phyloP scores from a whole-genome alignment of 2,888 invertebrate species.

The Myopa testacea region DNA sequence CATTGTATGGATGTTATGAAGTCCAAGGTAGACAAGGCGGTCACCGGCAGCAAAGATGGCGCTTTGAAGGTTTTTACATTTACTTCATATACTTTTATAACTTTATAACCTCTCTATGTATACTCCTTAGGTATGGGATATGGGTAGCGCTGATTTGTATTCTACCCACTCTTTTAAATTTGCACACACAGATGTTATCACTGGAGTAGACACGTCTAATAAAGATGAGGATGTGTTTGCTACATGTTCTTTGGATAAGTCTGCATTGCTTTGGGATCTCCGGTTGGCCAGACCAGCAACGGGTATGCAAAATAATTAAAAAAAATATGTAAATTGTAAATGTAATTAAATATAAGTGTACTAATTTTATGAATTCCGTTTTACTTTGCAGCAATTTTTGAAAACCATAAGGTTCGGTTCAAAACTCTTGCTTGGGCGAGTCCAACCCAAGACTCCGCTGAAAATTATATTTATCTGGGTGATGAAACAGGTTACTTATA shows the following conservation, averaged over 20 bases:
- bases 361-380: too few relatives aligned
- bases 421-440: constrained; percentile 51
- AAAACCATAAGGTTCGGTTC: constrained; percentile 50
- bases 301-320: constrained; percentile 46
- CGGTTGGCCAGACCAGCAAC: constrained; percentile 56
- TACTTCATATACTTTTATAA: not conserved
- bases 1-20: constrained; percentile 58
- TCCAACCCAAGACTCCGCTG: constrained; percentile 27
- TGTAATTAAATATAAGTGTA: too few relatives aligned
- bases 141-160: constrained; percentile 60
- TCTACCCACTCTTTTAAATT: constrained; percentile 49
- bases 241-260: constrained; percentile 58
- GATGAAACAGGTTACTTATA: constrained; percentile 53
- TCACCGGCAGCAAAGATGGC: constrained; percentile 60
- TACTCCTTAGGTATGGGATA: constrained; percentile 62
- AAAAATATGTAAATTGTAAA: not conserved
- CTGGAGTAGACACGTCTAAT: constrained; percentile 52
- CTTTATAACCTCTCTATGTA: not conserved
- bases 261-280: constrained; percentile 58
- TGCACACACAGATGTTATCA: constrained; percentile 57
- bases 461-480: constrained; percentile 50
- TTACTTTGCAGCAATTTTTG: constrained; percentile 46
- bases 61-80: constrained; percentile 58
- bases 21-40: constrained; percentile 53
- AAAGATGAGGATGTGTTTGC: constrained; percentile 51